Conservation (phyloP, 2,797 vertebrate species). For the Stomatorhinus walkeri region DNA sequence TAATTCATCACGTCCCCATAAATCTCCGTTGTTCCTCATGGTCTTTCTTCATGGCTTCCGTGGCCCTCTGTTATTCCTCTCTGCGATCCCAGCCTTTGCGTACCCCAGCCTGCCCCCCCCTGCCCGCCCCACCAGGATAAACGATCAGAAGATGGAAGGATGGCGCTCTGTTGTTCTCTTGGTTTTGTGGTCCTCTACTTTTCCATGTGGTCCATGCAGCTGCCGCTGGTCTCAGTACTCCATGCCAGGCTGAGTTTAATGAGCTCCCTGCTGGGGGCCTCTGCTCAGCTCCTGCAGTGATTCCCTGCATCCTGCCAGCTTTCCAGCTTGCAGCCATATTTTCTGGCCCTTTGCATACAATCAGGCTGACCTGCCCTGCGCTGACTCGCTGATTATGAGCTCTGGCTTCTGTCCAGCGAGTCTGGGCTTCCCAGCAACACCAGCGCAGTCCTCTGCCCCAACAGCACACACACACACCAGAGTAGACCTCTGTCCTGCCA, state of each 20-base stretch:
- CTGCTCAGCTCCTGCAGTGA: not conserved
- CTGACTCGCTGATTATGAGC: not conserved
- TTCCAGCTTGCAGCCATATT: not conserved
- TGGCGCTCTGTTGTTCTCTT: not conserved
- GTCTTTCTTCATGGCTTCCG: not conserved
- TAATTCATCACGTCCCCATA: not conserved
- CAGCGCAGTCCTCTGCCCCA: not conserved
- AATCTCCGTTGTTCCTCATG: not conserved
- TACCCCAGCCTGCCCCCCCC: not conserved
- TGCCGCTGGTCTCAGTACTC: not conserved
- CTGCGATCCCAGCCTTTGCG: not conserved
- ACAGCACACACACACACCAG: too few relatives aligned
- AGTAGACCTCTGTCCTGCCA: too few relatives aligned
- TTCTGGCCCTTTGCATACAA: not conserved
- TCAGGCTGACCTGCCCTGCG: not conserved
- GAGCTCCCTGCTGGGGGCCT: not conserved
- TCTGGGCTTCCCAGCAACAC: not conserved
- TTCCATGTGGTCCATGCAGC: not conserved
- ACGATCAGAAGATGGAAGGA: not conserved
- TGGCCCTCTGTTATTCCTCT: not conserved
- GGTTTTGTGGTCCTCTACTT: not conserved
- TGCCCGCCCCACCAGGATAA: not conserved
- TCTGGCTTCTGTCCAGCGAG: not conserved
- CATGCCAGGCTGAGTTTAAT: not conserved
- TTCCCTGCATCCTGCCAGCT: not conserved